Evolutionary conservation across 1,140 invertebrate species (phyloP), one percentile per base, ranked within the genome.

Genomic region (Portunus trituberculatus): DNA sequence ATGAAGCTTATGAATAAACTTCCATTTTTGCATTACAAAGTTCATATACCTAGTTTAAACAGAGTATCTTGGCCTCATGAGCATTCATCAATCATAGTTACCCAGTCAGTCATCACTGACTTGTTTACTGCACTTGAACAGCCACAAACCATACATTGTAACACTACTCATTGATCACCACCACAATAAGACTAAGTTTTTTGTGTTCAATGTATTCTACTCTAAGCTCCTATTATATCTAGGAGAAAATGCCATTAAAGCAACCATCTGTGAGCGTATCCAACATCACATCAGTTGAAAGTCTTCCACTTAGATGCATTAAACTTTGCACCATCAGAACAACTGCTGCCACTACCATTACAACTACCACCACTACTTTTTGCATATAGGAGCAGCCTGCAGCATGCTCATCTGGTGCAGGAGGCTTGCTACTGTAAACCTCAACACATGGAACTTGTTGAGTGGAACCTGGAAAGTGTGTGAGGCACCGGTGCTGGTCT

Each of bases 381-480:
- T 95, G 45, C 52, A 93, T 31, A 95, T 31, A 25, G 87, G 82
- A 16, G 95, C 93, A 31, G 32, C 31, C 46, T 93, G 16, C 28
- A 95, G 86, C 7, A 48, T 32, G 12, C 83, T 87, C 87, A 95
- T 95, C 31, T 95, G 95, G 39, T 93, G 95, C 45, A 95, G 76
- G n/a, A 95, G 87, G 29, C 59, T 93, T n/a, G 95, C 95, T 67
- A 95, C 95, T 14, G 92, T 93, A 20, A 91, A 95, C 8, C 95
- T 52, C 29, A 95, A 88, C 14, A 93, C 92, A 31, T 95, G 95
- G 45, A 95, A 95, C 67, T 88, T 93, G 29, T 45, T 46, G 0
- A 95, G 14, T 4, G 95, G 95, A 0, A 95, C 88, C 28, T 95
- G 91, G 39, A 95, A 93, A 0, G 45, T 95, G n/a, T 93, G 46